Evolutionary conservation across 2,113 vertebrate genomes (phyloP), one percentile per base, ranked within the genome.

Genomic region (Python bivittatus): DNA sequence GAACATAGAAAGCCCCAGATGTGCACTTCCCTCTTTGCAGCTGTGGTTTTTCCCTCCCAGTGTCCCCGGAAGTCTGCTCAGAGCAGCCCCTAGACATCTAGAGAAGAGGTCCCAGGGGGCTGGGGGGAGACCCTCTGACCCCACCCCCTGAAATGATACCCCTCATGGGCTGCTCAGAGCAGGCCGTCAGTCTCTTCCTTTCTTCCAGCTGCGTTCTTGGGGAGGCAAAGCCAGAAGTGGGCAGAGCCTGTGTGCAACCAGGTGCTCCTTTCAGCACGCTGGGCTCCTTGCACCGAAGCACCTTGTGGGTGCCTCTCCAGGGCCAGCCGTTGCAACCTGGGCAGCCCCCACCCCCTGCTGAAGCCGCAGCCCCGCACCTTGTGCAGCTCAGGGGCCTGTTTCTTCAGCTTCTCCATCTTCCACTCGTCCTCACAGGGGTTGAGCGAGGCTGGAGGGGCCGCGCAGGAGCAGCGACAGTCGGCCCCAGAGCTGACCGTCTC

Each of bases 351-450:
- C 52, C 64, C 1, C 5, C n/a, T 17, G 15, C 29, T 3, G 48
- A 48, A 48, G 48, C 48, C 48, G 5, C 48, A 5, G 48, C 1
- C 0, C 22, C 84, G 15, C 97, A 99, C 99, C 98, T 99, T 99
- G 52, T 99, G 97, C 61, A 99, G 97, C 95, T 99, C 99, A 0
- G 99, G 99, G 0, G 99, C 99, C 96, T 99, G 99, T 93, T 99
- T 99, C 98, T 98, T 99, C 96, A 99, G 98, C 95, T 98, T 99
- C 96, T 99, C 99, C 98, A 98, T 98, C 97, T 98, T 99, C 99
- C 99, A 99, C 97, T 99, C 98, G 0, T 99, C 99, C 97, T 99
- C 99, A 0, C 99, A 99, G 92, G 99, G 99, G 97, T 99, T 99
- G 92, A 99, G 99, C 0, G 99, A 99, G 91, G 99, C 98, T 0